These are phyloP conservation scores for Drymonia ruficornis DNA, from an alignment of 2,888 invertebrate species.

Conservation along the genomic window DNA sequence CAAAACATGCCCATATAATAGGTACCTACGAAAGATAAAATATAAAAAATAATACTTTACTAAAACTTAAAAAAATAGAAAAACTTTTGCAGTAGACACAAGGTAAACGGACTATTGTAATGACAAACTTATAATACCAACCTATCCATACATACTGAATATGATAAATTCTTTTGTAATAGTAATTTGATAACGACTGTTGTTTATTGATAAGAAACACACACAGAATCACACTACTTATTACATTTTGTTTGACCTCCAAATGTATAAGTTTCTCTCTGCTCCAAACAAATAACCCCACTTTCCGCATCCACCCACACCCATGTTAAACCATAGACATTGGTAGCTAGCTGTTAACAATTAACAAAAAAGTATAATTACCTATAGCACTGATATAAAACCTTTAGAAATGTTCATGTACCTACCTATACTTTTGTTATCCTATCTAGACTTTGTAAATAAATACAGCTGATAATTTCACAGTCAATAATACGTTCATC, in stretches of 20 bases:
- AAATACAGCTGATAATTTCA: too few relatives aligned
- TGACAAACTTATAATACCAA: slow-evolving; percentile 7
- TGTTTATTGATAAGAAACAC: slow-evolving; percentile 6
- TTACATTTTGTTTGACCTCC: neutral
- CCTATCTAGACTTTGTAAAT: too few relatives aligned
- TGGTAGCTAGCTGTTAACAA: too few relatives aligned
- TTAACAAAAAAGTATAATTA: too few relatives aligned
- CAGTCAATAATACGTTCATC: too few relatives aligned
- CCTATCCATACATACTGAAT: neutral
- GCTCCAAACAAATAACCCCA: too few relatives aligned
- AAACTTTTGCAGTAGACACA: neutral
- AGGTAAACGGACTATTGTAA: slow-evolving; percentile 17
- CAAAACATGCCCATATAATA: neutral
- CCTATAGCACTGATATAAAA: too few relatives aligned
- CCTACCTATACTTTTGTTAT: too few relatives aligned
- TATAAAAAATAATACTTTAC: neutral
- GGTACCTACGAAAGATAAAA: neutral
- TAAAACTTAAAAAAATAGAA: neutral
- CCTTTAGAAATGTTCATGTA: too few relatives aligned
- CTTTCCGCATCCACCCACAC: too few relatives aligned
- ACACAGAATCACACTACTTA: neutral
- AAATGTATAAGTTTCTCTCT: too few relatives aligned
- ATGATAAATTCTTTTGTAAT: neutral
- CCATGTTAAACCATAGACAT: too few relatives aligned
- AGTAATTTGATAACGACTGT: slow-evolving; percentile 10